phyloP scores from a whole-genome alignment of 2,113 vertebrate species.

The Bubo bubo region DNA sequence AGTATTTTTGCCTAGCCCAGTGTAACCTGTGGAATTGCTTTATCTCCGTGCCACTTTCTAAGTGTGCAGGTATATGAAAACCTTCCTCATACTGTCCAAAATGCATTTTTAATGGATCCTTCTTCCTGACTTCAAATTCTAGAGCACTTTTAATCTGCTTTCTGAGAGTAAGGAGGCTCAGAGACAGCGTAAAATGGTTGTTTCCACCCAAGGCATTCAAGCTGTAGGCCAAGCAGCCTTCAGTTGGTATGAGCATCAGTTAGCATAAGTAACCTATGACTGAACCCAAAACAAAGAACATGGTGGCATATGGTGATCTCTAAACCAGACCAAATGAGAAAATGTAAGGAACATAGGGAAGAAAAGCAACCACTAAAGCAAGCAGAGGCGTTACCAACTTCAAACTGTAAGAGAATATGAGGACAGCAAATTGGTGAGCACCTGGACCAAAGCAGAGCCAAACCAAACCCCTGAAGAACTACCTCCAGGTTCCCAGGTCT shows the following conservation, averaged over 20 bases:
- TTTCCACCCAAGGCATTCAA: not conserved
- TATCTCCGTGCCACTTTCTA: not conserved
- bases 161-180: not conserved
- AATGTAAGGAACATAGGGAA: not conserved
- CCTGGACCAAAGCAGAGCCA: not conserved
- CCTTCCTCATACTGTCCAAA: not conserved
- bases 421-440: not conserved
- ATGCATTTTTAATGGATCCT: not conserved
- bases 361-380: not conserved
- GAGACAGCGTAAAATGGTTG: not conserved
- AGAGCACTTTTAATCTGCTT: not conserved
- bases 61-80: not conserved
- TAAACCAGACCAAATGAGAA: not conserved
- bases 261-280: not conserved
- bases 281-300: not conserved
- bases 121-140: not conserved
- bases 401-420: not conserved
- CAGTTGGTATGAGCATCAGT: not conserved
- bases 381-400: not conserved
- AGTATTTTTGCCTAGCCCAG: not conserved
- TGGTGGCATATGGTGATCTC: rapidly evolving
- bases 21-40: not conserved
- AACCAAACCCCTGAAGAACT: not conserved
- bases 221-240: not conserved
- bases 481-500: not conserved